phyloP scores from a whole-genome alignment of 1,140 invertebrate species.

The Drosophila prosaltans region DNA sequence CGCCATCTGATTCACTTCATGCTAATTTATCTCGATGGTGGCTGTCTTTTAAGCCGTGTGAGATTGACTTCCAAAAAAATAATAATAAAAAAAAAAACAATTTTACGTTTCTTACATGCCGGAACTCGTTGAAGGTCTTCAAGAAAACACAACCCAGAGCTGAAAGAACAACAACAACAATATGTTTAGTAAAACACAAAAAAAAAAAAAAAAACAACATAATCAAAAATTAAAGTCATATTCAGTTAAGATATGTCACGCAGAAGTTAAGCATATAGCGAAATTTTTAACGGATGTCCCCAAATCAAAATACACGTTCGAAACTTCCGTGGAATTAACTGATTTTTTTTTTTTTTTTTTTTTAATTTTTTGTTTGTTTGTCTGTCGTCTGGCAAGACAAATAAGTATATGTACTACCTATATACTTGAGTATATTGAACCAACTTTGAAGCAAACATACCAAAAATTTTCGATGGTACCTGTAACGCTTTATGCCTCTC shows the following conservation, averaged over 20 bases:
- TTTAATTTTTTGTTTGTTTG: neutral
- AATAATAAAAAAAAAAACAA: neutral
- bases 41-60: conserved; percentile 53
- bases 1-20: conserved; percentile 62
- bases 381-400: neutral
- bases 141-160: conserved; percentile 45
- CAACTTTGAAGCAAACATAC: conserved; percentile 21
- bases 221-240: conserved; percentile 54
- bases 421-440: conserved; percentile 18
- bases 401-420: neutral
- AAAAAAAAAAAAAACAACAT: conserved; percentile 21
- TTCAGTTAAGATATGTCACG: conserved; percentile 64
- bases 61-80: conserved; percentile 33
- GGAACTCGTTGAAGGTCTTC: conserved; percentile 62
- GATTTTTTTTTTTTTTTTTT: neutral
- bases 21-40: conserved; percentile 61
- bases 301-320: conserved; percentile 54
- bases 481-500: conserved; percentile 29
- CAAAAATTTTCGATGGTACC: conserved; percentile 49
- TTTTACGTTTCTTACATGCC: conserved; percentile 57
- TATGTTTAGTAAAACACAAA: too few relatives aligned
- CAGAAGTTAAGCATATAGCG: conserved; percentile 35
- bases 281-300: conserved; percentile 52
- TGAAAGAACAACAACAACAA: conserved; percentile 16
- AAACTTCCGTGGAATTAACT: conserved; percentile 51